Conservation (phyloP, 2,797 vertebrate species). For the Cossypha caffra region DNA sequence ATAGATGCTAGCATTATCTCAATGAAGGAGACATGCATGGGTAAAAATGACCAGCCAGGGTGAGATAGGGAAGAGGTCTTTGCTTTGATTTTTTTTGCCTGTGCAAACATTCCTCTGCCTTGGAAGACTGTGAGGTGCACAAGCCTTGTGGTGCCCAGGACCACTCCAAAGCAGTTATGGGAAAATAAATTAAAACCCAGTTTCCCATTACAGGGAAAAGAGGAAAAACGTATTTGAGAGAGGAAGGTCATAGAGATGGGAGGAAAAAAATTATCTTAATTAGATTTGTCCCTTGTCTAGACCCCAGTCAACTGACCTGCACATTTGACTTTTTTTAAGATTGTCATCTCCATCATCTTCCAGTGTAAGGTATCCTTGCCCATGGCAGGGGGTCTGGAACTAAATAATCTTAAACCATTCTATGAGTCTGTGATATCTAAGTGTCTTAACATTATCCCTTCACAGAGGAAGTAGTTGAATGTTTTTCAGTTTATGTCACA, state of each 20-base stretch:
- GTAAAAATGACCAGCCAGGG: background rate
- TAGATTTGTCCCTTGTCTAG: background rate
- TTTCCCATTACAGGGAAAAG: background rate
- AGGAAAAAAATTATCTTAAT: background rate
- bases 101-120: background rate
- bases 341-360: background rate
- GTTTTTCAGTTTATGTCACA: background rate
- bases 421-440: background rate
- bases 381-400: background rate
- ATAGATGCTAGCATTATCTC: background rate
- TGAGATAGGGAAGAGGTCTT: background rate
- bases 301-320: background rate
- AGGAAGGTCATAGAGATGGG: background rate
- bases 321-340: background rate
- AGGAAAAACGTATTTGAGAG: background rate
- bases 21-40: fast-evolving
- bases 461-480: background rate
- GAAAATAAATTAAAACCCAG: background rate
- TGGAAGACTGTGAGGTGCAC: background rate
- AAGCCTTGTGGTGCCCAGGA: background rate
- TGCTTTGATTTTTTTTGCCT: background rate
- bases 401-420: background rate
- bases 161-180: background rate
- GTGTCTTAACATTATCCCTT: background rate
- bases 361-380: background rate